Evolutionary conservation across 2,888 invertebrate species (phyloP), one percentile per base, ranked within the genome.

Genomic region (Sinopyrophorus schimmeli): DNA sequence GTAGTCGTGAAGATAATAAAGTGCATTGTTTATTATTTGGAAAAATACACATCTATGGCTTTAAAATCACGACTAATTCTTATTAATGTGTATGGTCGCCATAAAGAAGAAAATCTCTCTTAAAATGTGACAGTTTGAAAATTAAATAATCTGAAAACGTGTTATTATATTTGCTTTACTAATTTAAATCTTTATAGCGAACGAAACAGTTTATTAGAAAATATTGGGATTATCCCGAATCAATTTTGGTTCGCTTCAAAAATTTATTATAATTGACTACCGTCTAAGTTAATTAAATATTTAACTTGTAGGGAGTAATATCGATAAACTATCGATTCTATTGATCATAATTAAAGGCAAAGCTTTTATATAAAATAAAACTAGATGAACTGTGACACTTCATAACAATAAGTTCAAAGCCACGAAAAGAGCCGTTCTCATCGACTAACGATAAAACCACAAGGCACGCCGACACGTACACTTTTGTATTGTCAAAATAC

Each of bases 91-190:
- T 17, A 7, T n/a, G 20, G 14, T 12, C 17, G 11, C 6, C 14
- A 26, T 32, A 46, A 46, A 38, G 35, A 39, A 35, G 24, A 35
- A 41, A 47, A 35, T 47, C 35, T 40, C 21, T 14, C 6, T 16
- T 31, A 11, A 47, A 38, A 26, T 24, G 27, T 17, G 46, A 37
- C 32, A 46, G 42, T 31, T 47, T 43, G 26, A 47, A 53, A 50
- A 47, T 54, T 47, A 52, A 37, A 39, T 47, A 34, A 30, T 41
- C 47, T 47, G 53, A 53, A 59, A 57, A 47, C 58, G 53, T 27
- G 54, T 50, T 56, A 59, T 52, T 53, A 59, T 60, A 60, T 60
- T 60, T 60, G 59, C 55, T 60, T 60, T 57, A 51, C 51, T 55
- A 58, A 60, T 58, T 57, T 54, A 53, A 47, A 54, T 54, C n/a